Evolutionary conservation across 2,113 vertebrate genomes (phyloP), one percentile per base, ranked within the genome.

Genomic region (Aix galericulata): DNA sequence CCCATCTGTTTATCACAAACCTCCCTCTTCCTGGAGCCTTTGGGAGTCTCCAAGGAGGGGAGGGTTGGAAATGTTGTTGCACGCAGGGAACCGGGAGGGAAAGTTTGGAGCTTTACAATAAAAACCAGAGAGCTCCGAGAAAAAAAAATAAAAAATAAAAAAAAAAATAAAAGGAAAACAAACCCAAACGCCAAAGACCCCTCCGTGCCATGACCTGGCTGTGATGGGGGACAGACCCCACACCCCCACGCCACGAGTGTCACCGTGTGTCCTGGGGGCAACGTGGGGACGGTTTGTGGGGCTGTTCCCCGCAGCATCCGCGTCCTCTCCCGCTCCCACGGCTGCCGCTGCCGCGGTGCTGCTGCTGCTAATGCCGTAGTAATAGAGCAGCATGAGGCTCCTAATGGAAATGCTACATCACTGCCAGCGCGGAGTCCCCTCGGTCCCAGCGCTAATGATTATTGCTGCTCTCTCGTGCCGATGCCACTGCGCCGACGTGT

Each of bases 1-100:
- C 96, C 96, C 96, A 96, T 96, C 96, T 97, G 96, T 97, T 97
- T 97, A 97, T 97, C 86, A 2, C 95, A 93, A 97, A 94, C 94
- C 92, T 97, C 93, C 91, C 80, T 92, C 94, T 96, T 97, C 93
- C 95, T 94, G 94, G 86, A 94, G 93, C 95, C 96, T 96, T 94
- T 40, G 29, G 86, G 92, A 92, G 93, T 95, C 86, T 91, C 95
- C 8, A 23, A 92, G 94, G 91, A 95, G 91, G 88, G 74, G 91
- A 91, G 64, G 56, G 63, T 91, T 94, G 72, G 95, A 95, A 93
- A 94, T 81, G 60, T 95, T 96, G 79, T 95, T 95, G 95, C 82
- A 91, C 1, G 29, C 86, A 91, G 95, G 89, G 92, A 97, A 95
- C 73, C 22, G 62, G 59, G 96, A 89, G 82, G 69, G 64, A 96